phyloP scores from a whole-genome alignment of 2,888 invertebrate species.

The Lymantria dispar region DNA sequence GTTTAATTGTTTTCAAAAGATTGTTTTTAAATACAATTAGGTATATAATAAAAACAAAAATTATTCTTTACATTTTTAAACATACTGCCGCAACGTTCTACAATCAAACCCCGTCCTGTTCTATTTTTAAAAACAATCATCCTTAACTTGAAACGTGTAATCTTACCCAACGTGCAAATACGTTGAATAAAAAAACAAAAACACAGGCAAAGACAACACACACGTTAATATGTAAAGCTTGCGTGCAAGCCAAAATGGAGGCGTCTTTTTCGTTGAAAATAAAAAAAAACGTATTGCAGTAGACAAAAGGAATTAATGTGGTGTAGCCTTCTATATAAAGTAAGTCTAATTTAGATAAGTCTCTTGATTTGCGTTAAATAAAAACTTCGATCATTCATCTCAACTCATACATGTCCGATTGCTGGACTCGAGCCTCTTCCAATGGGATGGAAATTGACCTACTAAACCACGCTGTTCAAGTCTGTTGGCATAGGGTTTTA shows the following conservation, averaged over 20 bases:
- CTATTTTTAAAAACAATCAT: constrained; percentile 14
- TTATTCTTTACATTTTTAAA: too few relatives aligned
- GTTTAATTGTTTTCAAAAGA: too few relatives aligned
- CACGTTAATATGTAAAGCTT: constrained; percentile 37
- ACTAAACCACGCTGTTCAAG: too few relatives aligned
- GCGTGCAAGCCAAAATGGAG: constrained; percentile 34
- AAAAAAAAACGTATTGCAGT: constrained; percentile 29
- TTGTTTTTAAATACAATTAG: too few relatives aligned
- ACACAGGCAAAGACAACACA: constrained; percentile 16
- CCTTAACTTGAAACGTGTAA: constrained; percentile 22
- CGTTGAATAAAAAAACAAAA: constrained; percentile 14
- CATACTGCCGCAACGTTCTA: too few relatives aligned
- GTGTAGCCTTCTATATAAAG: constrained; percentile 32
- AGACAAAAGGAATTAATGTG: constrained; percentile 50
- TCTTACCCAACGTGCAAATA: constrained; percentile 30
- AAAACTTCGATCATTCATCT: too few relatives aligned
- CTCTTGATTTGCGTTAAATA: constrained; percentile 31
- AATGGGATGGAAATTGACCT: too few relatives aligned
- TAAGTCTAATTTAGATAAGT: constrained; percentile 6
- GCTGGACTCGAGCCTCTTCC: too few relatives aligned
- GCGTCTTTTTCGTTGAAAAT: constrained; percentile 26
- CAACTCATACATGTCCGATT: too few relatives aligned
- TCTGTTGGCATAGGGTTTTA: too few relatives aligned
- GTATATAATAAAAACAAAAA: too few relatives aligned
- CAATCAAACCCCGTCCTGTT: background rate